These are phyloP conservation scores for Cheilinus undulatus DNA, from an alignment of 2,113 vertebrate genomes.

Conservation along the genomic window DNA sequence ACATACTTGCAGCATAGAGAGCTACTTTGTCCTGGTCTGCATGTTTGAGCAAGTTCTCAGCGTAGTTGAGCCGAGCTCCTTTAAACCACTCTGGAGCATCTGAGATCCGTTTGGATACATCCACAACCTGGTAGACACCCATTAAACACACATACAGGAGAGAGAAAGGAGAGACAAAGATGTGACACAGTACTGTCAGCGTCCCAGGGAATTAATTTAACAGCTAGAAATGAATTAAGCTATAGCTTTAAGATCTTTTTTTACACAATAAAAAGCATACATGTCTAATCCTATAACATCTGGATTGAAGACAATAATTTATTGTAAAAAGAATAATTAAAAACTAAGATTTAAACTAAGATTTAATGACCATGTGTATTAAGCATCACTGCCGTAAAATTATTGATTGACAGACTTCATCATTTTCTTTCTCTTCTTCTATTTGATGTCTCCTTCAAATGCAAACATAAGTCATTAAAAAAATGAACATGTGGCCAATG, in stretches of 20 bases:
- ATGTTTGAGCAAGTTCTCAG: slow-evolving; percentile 93
- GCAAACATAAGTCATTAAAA: neutral
- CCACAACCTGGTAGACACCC: slow-evolving; percentile 86
- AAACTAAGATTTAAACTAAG: neutral
- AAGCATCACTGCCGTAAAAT: neutral
- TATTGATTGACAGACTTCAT: neutral
- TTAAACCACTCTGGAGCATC: slow-evolving; percentile 95
- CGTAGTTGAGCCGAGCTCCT: slow-evolving; percentile 94
- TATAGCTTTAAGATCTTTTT: too few species aligned
- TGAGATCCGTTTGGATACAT: slow-evolving; percentile 87
- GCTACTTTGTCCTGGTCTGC: slow-evolving; percentile 92
- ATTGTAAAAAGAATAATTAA: too few species aligned
- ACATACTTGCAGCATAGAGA: slow-evolving; percentile 93
- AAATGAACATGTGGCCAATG: neutral
- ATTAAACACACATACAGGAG: slow-evolving; percentile 13
- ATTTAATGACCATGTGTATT: neutral
- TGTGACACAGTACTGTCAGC: neutral
- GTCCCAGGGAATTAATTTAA: too few species aligned
- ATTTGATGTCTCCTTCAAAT: neutral
- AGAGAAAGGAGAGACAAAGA: slow-evolving; percentile 21
- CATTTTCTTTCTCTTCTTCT: neutral
- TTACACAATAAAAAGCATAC: too few species aligned
- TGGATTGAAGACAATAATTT: too few species aligned
- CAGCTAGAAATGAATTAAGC: too few species aligned
- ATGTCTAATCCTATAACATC: too few species aligned